These are phyloP conservation scores for Pilophorus perplexus DNA, from an alignment of 2,888 invertebrate genomes.

Conservation along the genomic window DNA sequence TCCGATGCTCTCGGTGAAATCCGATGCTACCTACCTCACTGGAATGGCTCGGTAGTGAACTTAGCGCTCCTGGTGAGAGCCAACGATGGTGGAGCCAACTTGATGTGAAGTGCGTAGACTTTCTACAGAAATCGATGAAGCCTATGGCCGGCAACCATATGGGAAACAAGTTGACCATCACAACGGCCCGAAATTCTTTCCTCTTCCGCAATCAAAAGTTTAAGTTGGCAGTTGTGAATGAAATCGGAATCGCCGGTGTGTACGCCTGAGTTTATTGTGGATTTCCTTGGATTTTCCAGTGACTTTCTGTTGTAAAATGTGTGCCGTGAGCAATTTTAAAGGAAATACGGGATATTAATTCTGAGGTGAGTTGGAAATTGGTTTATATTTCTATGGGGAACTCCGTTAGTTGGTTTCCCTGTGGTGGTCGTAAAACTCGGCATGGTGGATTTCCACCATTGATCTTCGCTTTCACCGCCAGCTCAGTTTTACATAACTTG, in stretches of 20 bases:
- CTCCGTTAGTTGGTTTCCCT: no score
- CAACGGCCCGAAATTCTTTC: neutral
- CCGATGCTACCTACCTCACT: no score
- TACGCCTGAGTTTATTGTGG: neutral
- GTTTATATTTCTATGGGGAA: no score
- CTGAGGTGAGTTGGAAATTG: constrained; percentile 10
- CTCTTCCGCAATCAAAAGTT: no score
- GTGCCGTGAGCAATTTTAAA: neutral
- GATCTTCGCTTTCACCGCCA: constrained; percentile 32
- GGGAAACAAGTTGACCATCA: neutral
- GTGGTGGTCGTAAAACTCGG: no score
- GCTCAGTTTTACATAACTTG: constrained; percentile 14
- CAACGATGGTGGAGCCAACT: no score
- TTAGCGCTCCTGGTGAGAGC: no score
- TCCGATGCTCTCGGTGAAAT: no score
- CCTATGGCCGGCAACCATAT: no score
- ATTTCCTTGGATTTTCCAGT: neutral
- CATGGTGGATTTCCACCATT: constrained; percentile 30
- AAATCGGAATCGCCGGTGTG: constrained; percentile 1
- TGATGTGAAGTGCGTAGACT: no score
- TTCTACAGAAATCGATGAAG: no score
- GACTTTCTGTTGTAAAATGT: constrained; percentile 14
- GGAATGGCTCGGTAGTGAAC: no score
- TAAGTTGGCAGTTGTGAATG: constrained; percentile 1
- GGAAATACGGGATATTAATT: neutral